Evolutionary conservation across 2,888 invertebrate genomes (phyloP), one percentile per base, ranked within the genome.

Genomic region (Hydriomena furcata): DNA sequence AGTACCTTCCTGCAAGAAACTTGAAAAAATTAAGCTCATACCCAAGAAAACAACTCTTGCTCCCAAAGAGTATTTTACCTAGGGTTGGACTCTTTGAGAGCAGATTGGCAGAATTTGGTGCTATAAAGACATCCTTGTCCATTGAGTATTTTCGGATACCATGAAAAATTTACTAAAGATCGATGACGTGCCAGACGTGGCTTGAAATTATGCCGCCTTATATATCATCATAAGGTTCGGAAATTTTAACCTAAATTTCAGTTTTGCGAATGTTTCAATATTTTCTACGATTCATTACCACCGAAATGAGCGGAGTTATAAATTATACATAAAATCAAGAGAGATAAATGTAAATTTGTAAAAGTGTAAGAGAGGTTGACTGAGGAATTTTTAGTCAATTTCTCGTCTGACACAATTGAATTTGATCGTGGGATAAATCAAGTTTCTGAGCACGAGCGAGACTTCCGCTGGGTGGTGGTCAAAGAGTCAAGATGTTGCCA

Each of bases 371-470:
- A 63, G 55, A 54, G 55, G 62, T 71, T 76, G 77, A 72, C 77
- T 62, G 67, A 71, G 66, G 82, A 85, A 83, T 86, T 87, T 86
- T 86, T 82, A 83, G 84, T 80, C 83, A 80, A 82, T 87, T 84
- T 81, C 81, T 78, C 80, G 72, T 76, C 79, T 74, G 82, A 74
- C 79, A 78, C 84, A 84, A 87, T 86, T 85, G 84, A 86, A 86
- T 87, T 85, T 84, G 82, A 82, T 82, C 83, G 75, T 68, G 72
- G 71, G 71, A 77, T 76, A 79, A 86, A 86, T 85, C 84, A 78
- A 72, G 76, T 85, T 85, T 81, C 84, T 72, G 76, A 62, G 82
- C 87, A 84, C 85, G 84, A 76, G 62, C 76, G 76, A 55, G 68
- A 71, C 76, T 80, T 78, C 79, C 75, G 73, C 45, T 48, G 67